Evolutionary conservation across 2,113 vertebrate species (phyloP).

Genomic region (Heloderma charlesbogerti): DNA sequence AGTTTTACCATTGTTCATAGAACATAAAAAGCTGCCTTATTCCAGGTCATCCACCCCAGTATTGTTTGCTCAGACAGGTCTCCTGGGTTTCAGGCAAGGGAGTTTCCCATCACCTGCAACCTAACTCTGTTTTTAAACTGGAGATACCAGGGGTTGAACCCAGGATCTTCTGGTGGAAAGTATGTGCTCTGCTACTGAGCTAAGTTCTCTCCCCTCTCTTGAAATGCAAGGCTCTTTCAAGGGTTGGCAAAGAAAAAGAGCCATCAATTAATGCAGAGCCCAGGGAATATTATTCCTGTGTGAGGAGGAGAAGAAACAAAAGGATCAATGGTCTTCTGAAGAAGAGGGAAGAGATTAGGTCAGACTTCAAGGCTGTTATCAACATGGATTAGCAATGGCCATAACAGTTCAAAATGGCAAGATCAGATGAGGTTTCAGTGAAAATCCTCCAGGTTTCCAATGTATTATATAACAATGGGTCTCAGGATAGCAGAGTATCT

Average conservation of each 20-base stretch:
- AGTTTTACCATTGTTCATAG: neutral
- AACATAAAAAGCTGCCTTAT: neutral
- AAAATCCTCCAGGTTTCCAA: slow-evolving; percentile 20
- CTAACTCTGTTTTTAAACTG: neutral
- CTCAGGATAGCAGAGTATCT: slow-evolving; percentile 1
- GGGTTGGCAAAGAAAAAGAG: neutral
- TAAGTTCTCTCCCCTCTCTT: neutral
- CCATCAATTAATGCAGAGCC: neutral
- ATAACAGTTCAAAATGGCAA: neutral
- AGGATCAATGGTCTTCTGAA: neutral
- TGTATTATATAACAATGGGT: slow-evolving; percentile 30
- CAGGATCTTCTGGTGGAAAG: neutral
- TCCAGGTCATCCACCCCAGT: neutral
- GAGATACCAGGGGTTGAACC: neutral
- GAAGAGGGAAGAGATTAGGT: neutral
- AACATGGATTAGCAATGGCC: neutral
- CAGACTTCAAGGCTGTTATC: neutral
- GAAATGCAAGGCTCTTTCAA: neutral
- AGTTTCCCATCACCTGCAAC: neutral
- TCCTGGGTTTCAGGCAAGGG: neutral
- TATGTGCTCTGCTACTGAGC: neutral
- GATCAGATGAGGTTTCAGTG: neutral
- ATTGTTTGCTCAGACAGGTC: neutral
- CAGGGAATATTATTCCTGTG: neutral
- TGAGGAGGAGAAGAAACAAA: neutral